phyloP scores from a whole-genome alignment of 2,888 invertebrate species.

The Galeopsomyia nigrocyanea region DNA sequence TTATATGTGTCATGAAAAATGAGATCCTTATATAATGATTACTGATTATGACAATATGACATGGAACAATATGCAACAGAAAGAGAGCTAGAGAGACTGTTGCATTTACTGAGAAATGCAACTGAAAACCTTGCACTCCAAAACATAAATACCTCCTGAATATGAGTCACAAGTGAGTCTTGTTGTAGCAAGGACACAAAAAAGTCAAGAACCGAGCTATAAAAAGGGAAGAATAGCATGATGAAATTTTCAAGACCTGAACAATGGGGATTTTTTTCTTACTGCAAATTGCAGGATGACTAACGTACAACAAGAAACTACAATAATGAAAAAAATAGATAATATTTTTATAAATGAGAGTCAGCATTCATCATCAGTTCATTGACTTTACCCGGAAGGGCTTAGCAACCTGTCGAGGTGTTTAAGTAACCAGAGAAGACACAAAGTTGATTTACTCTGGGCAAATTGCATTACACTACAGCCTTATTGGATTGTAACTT shows the following conservation, averaged over 20 bases:
- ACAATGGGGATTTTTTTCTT: no score
- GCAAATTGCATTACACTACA: slow-evolving; percentile 40
- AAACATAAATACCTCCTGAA: slow-evolving; percentile 6
- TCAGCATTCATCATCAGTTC: slow-evolving; percentile 22
- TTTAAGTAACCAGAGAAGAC: slow-evolving; percentile 35
- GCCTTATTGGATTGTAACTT: slow-evolving; percentile 36
- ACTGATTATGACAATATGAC: slow-evolving; percentile 20
- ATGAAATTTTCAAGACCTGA: no score
- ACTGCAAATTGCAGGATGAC: background rate
- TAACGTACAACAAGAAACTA: slow-evolving; percentile 2
- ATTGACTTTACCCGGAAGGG: slow-evolving; percentile 33
- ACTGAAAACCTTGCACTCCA: slow-evolving; percentile 16
- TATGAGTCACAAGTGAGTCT: slow-evolving; percentile 31
- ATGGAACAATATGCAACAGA: slow-evolving; percentile 35
- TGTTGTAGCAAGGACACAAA: slow-evolving; percentile 22
- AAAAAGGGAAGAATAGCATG: background rate
- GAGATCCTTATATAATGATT: slow-evolving; percentile 38
- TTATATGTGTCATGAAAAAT: slow-evolving; percentile 31
- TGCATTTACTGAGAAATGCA: slow-evolving; percentile 36
- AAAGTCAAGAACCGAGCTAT: slow-evolving; percentile 16
- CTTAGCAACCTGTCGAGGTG: slow-evolving; percentile 30
- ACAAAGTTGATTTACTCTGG: slow-evolving; percentile 34
- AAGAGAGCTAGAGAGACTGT: slow-evolving; percentile 22
- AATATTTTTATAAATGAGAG: slow-evolving; percentile 15
- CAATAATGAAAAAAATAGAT: slow-evolving; percentile 19